Percentiles rank a stretch among this genome's conserved stretches.
These are phyloP conservation scores for Gorsachius magnificus DNA, from an alignment of 2,797 vertebrate genomes.

Conservation along the genomic window DNA sequence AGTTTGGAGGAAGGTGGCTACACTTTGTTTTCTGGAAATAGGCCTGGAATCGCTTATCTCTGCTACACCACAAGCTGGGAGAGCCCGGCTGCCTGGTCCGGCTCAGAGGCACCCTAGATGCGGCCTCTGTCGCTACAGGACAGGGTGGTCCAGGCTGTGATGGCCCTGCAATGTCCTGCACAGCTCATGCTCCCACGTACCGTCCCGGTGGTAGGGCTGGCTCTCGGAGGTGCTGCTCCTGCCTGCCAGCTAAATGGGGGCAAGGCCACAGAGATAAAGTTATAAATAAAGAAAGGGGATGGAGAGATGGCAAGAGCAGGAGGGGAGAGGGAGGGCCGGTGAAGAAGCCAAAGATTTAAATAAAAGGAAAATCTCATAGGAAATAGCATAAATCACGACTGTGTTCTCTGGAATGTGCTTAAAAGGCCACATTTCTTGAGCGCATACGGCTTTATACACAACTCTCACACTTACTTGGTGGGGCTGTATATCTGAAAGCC, in stretches of 20 bases:
- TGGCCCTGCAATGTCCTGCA: not conserved
- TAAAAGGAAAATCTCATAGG: not conserved
- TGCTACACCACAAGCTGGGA: not conserved
- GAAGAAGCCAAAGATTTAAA: not conserved
- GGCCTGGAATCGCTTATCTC: not conserved
- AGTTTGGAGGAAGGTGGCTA: not conserved
- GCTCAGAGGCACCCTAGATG: not conserved
- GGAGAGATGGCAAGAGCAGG: not conserved
- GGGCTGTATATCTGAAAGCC: not conserved
- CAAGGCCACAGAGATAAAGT: not conserved
- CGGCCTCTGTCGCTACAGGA: accelerated
- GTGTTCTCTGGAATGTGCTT: not conserved
- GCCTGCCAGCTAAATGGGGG: not conserved
- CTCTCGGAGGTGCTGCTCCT: not conserved
- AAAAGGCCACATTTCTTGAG: not conserved
- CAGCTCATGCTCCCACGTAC: accelerated
- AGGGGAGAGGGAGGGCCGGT: not conserved
- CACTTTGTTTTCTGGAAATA: not conserved
- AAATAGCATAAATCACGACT: not conserved
- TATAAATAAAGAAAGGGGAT: not conserved
- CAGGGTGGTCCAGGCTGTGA: not conserved
- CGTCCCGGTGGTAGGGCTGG: not conserved
- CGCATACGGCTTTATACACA: not conserved
- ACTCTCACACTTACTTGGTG: not conserved
- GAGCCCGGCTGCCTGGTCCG: accelerated